Base-by-base conservation (phyloP, 1,140 invertebrate genomes). In the Tribolium castaneum region DNA sequence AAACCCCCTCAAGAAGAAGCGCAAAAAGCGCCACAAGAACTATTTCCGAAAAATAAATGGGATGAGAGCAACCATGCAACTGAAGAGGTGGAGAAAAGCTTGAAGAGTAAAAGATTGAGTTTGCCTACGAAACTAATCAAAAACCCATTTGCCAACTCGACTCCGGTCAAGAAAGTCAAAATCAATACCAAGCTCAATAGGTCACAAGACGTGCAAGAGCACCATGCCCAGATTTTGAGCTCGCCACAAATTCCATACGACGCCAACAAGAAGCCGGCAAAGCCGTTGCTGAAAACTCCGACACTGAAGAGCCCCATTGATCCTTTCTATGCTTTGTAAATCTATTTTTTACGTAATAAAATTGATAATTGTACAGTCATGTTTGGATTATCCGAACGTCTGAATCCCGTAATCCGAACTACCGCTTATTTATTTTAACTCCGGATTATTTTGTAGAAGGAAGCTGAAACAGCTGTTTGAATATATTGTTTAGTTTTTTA, bases 221-320 rank as follows among this genome's bases (percentile, higher is more conserved):
- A 95, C 83, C 89, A 92, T 35, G 88, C 90, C 14, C 91, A 92
- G 82, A 86, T 95, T 2, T 87, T 89, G 75, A 88, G 90, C 76
- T 94, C 92, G 62, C 94, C 94, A 0, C 90, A 88, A n/a, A 90
- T 94, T 79, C 93, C 94, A 0, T 94, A 89, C 75, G 93, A 95
- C 84, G 90, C 92, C 3, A 89, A 87, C 72, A 91, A 90, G 45
- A 90, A 90, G 82, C 94, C 94, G 0, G 82, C 83, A 0, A 91
- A 91, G 78, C 91, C 93, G 10, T 90, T 93, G 22, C 83, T 95
- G 0, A 95, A 95, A 84, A 88, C 90, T 0, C 89, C 89, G 77
- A 89, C 89, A 0, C 87, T 92, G n/a, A 89, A 90, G 0, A 93
- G 91, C n/a, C 93, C 92, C 0, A 91, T 94, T 14, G 93, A 95